phyloP scores from a whole-genome alignment of 2,888 invertebrate genomes.

The Germaria angustata region DNA sequence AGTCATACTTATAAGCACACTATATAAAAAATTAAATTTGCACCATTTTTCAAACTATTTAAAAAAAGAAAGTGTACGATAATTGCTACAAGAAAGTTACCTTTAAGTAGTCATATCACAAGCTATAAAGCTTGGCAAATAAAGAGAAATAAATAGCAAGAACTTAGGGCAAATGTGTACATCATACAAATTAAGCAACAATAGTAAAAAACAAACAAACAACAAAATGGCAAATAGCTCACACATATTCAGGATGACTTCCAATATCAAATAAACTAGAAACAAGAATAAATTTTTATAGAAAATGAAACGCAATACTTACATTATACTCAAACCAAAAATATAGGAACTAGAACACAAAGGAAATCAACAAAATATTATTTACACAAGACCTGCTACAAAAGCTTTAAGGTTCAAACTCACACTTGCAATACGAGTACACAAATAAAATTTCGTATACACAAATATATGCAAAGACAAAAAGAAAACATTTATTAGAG shows the following conservation, averaged over 20 bases:
- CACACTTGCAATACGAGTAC: not conserved
- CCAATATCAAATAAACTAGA: constrained; percentile 24
- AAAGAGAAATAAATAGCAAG: too few species aligned
- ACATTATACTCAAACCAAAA: not conserved
- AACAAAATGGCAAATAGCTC: not conserved
- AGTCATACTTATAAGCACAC: too few species aligned
- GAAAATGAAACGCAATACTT: constrained; percentile 46
- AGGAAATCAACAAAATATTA: constrained; percentile 1
- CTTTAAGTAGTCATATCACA: too few species aligned
- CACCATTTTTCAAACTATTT: too few species aligned
- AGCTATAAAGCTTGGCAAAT: too few species aligned
- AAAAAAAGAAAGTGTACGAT: too few species aligned
- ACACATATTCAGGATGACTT: not conserved
- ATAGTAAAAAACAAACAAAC: not conserved
- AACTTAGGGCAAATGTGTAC: too few species aligned
- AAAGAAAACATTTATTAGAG: not conserved
- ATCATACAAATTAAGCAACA: constrained; percentile 14
- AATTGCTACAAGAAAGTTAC: too few species aligned
- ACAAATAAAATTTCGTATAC: not conserved
- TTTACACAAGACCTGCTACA: constrained; percentile 9
- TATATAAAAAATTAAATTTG: too few species aligned
- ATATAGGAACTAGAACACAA: not conserved
- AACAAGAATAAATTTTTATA: constrained; percentile 45
- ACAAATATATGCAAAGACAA: not conserved
- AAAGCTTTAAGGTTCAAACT: not conserved